Evolutionary conservation across 2,113 vertebrate species (phyloP).

Genomic region (Laticauda laticaudata): DNA sequence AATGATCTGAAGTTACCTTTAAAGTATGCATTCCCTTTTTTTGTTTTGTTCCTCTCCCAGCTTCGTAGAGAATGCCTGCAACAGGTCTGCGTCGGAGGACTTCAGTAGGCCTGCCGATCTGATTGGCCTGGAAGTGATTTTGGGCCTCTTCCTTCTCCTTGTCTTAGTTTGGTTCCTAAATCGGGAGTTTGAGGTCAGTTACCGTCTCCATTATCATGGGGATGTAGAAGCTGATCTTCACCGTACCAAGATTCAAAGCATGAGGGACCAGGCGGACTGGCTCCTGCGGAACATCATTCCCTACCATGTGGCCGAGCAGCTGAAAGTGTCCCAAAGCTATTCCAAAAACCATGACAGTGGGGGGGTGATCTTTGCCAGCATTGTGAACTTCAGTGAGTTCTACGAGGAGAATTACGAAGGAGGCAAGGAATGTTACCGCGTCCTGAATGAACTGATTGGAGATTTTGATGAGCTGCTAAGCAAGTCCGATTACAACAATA

Average conservation of each 20-base stretch:
- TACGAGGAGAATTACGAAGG: conserved; percentile 98
- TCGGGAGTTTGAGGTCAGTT: conserved; percentile 95
- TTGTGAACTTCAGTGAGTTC: conserved; percentile 98
- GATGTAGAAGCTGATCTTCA: conserved; percentile 95
- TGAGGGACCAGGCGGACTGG: conserved; percentile 97
- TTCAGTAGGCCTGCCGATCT: conserved; percentile 62
- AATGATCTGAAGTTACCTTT: background rate
- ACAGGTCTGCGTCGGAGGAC: conserved; percentile 17
- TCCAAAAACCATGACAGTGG: conserved; percentile 97
- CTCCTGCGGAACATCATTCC: conserved; percentile 96
- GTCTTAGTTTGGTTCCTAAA: conserved; percentile 97
- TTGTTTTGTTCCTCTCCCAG: conserved; percentile 37
- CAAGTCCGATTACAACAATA: conserved; percentile 82
- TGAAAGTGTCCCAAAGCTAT: conserved; percentile 97
- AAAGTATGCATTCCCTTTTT: background rate
- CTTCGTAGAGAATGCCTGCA: conserved; percentile 53
- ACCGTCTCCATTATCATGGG: conserved; percentile 97
- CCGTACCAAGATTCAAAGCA: conserved; percentile 93
- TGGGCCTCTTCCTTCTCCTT: conserved; percentile 89
- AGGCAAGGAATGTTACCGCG: conserved; percentile 95
- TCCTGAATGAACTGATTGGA: conserved; percentile 94
- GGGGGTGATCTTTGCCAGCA: conserved; percentile 95
- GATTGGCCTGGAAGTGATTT: conserved; percentile 80
- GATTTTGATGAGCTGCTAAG: conserved; percentile 95
- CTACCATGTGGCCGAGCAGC: conserved; percentile 93